phyloP scores from a whole-genome alignment of 2,888 invertebrate genomes.

The Leptothorax acervorum region DNA sequence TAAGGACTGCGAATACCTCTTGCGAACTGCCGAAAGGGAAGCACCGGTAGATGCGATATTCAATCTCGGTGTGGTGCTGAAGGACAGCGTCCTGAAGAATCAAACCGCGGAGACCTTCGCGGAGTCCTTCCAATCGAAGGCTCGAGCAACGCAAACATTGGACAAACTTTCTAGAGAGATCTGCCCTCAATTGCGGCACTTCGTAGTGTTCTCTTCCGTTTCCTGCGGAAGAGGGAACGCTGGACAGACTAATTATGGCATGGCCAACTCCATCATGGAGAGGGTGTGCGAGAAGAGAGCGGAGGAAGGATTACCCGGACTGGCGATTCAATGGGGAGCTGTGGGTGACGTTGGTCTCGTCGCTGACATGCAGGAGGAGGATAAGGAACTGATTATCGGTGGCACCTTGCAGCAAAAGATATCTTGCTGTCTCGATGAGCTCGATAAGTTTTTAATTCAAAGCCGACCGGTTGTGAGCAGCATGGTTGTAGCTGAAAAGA shows the following conservation, averaged over 20 bases:
- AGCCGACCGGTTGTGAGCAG: conserved; percentile 83
- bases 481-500: neutral
- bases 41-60: conserved; percentile 89
- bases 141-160: conserved; percentile 87
- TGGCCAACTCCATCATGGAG: no score
- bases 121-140: conserved; percentile 87
- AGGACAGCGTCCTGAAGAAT: conserved; percentile 86
- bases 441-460: conserved; percentile 88
- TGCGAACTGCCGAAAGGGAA: conserved; percentile 84
- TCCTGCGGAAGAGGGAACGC: conserved; percentile 89
- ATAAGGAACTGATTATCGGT: conserved; percentile 81
- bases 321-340: conserved; percentile 22
- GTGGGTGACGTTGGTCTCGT: conserved; percentile 8
- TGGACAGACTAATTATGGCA: conserved; percentile 89
- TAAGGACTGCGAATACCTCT: conserved; percentile 86
- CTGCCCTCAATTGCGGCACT: conserved; percentile 86
- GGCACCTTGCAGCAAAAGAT: conserved; percentile 87
- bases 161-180: conserved; percentile 86
- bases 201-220: conserved; percentile 89
- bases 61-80: conserved; percentile 88
- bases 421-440: conserved; percentile 88
- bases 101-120: conserved; percentile 86
- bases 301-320: conserved; percentile 14
- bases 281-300: conserved; percentile 55
- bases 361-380: neutral